Percentiles rank a stretch among this genome's conserved stretches.
phyloP scores from a whole-genome alignment of 2,797 vertebrate species.

The Chelon labrosus region DNA sequence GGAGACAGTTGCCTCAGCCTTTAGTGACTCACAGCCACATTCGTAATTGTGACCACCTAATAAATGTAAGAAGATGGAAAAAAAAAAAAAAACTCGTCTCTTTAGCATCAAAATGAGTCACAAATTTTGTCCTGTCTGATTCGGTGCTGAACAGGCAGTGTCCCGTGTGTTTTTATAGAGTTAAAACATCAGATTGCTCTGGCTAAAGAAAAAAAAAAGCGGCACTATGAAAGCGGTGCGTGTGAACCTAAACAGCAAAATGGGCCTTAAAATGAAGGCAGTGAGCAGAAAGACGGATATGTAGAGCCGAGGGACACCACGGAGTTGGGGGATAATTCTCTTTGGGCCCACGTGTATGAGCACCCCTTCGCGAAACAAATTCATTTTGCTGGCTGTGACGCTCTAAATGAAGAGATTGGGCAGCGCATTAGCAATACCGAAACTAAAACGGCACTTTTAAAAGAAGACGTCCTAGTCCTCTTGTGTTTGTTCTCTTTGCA shows the following conservation, averaged over 20 bases:
- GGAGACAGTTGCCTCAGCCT: not conserved
- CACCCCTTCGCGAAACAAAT: not conserved
- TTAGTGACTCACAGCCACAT: not conserved
- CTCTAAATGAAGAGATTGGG: not conserved
- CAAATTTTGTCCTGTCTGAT: not conserved
- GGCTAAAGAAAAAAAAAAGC: not conserved
- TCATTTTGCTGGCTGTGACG: not conserved
- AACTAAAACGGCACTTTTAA: constrained; percentile 26
- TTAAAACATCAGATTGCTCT: too few species aligned
- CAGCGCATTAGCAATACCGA: constrained; percentile 24
- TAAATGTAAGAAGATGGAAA: not conserved
- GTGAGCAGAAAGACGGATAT: constrained; percentile 1
- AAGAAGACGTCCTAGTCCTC: constrained; percentile 25
- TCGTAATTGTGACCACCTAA: not conserved
- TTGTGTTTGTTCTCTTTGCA: constrained; percentile 28
- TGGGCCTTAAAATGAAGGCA: constrained; percentile 1
- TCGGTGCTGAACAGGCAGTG: not conserved
- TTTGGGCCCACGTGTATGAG: not conserved
- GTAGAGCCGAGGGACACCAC: not conserved
- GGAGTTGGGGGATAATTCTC: not conserved
- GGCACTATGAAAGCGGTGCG: constrained; percentile 8
- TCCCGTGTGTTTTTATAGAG: not conserved
- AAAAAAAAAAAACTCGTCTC: not conserved
- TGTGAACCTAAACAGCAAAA: constrained; percentile 13
- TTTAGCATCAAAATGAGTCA: not conserved